Evolutionary conservation across 2,888 invertebrate genomes (phyloP).

Genomic region (Brenthis daphne): DNA sequence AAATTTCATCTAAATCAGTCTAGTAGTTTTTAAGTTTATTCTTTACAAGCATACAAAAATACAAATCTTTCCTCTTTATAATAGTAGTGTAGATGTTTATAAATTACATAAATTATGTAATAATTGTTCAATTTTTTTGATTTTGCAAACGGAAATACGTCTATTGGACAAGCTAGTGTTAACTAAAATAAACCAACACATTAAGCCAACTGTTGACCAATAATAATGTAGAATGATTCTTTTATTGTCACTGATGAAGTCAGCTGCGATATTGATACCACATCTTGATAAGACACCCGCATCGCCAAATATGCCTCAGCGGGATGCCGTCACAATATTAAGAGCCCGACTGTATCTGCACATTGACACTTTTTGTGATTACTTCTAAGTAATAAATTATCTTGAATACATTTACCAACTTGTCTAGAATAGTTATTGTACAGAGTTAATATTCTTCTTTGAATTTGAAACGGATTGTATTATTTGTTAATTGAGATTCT

Average conservation of each 20-base stretch:
- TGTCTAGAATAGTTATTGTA: constrained; percentile 4
- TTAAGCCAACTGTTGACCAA: constrained; percentile 42
- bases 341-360: constrained; percentile 67
- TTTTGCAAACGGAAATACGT: not conserved
- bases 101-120: too few relatives aligned
- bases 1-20: too few relatives aligned
- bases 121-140: too few relatives aligned
- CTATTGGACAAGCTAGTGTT: too few relatives aligned
- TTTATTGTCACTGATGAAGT: constrained; percentile 60
- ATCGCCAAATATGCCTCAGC: constrained; percentile 79
- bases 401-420: constrained; percentile 8
- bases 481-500: too few relatives aligned
- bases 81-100: too few relatives aligned
- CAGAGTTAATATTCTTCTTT: not conserved
- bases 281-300: constrained; percentile 77
- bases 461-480: not conserved
- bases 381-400: constrained; percentile 33
- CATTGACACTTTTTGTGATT: constrained; percentile 51
- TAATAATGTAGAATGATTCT: constrained; percentile 57
- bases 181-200: constrained; percentile 7
- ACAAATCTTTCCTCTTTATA: too few relatives aligned
- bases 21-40: too few relatives aligned
- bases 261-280: constrained; percentile 66
- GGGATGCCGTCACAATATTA: constrained; percentile 80
- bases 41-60: too few relatives aligned